phyloP scores from a whole-genome alignment of 2,113 vertebrate genomes.

The Sebastes schlegelii region DNA sequence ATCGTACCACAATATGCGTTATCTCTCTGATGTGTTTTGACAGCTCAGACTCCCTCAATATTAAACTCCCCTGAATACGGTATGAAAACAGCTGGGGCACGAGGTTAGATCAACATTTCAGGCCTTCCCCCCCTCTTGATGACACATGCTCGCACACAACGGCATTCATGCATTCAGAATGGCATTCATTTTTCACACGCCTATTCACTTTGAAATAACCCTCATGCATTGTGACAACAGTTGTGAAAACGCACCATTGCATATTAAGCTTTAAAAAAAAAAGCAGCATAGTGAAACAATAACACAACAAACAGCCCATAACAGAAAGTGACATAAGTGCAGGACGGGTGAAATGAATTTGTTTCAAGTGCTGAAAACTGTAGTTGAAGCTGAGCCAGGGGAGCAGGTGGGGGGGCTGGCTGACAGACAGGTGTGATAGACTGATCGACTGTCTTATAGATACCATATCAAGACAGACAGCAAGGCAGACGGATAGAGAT shows the following conservation, averaged over 20 bases:
- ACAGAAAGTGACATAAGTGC: constrained; percentile 1
- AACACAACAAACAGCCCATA: constrained; percentile 1
- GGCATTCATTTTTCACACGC: constrained; percentile 54
- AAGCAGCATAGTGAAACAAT: neutral
- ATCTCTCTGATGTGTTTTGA: constrained; percentile 66
- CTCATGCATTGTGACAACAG: constrained; percentile 42
- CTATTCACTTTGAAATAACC: constrained; percentile 15
- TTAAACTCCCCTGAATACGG: constrained; percentile 67
- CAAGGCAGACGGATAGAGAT: constrained; percentile 11
- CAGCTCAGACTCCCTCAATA: constrained; percentile 66
- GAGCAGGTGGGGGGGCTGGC: neutral
- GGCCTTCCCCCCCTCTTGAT: constrained; percentile 25
- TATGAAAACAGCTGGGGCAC: constrained; percentile 67
- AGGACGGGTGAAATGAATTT: constrained; percentile 19
- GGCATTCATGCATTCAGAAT: constrained; percentile 42
- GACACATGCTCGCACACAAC: constrained; percentile 9
- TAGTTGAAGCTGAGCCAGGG: constrained; percentile 1
- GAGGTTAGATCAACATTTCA: constrained; percentile 65
- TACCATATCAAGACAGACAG: constrained; percentile 1
- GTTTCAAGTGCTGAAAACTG: constrained; percentile 3
- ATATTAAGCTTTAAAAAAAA: constrained; percentile 1
- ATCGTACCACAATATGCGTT: constrained; percentile 26
- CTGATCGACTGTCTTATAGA: constrained; percentile 7
- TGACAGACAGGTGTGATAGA: constrained; percentile 31
- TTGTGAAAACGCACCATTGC: constrained; percentile 40